A percentile compares a stretch with the other conserved stretches of the same genome.
Conservation (phyloP, 2,888 invertebrate genomes). For the Ametastegia equiseti region DNA sequence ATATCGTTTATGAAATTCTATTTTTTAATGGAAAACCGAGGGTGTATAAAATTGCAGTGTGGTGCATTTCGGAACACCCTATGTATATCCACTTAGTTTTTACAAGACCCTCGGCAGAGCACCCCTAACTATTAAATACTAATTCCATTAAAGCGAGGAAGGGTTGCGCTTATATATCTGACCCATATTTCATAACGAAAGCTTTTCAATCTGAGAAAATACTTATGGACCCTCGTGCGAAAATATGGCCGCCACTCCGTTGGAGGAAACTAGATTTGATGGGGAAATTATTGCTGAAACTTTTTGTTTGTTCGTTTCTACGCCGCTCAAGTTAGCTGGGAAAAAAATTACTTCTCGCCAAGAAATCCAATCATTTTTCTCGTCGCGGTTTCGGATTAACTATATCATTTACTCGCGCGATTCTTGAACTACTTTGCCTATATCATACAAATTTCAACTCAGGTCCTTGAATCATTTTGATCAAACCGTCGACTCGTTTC, state of each 20-base stretch:
- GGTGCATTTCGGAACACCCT: conserved; percentile 39
- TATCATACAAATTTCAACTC: background rate
- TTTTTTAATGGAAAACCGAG: background rate
- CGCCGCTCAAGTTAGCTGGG: conserved; percentile 47
- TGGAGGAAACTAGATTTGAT: conserved; percentile 57
- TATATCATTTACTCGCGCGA: background rate
- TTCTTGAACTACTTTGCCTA: background rate
- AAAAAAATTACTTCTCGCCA: background rate
- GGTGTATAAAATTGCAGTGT: background rate
- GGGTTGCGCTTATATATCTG: conserved; percentile 73
- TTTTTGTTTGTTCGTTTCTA: conserved; percentile 63
- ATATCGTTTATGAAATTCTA: background rate
- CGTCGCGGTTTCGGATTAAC: conserved; percentile 12
- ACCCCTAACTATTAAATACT: conserved; percentile 73
- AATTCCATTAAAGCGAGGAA: conserved; percentile 75
- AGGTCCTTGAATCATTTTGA: conserved; percentile 1
- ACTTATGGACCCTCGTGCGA: conserved; percentile 59
- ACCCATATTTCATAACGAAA: conserved; percentile 75
- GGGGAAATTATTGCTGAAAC: conserved; percentile 58
- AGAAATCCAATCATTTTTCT: conserved; percentile 34
- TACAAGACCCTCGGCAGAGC: conserved; percentile 62
- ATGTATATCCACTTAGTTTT: conserved; percentile 70
- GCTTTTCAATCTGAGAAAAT: conserved; percentile 71
- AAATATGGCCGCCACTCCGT: conserved; percentile 58
- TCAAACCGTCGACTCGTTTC: background rate